A percentile compares a stretch with the other conserved stretches of the same genome.
phyloP scores from a whole-genome alignment of 2,888 invertebrate species.

The Trachelus tabidus region DNA sequence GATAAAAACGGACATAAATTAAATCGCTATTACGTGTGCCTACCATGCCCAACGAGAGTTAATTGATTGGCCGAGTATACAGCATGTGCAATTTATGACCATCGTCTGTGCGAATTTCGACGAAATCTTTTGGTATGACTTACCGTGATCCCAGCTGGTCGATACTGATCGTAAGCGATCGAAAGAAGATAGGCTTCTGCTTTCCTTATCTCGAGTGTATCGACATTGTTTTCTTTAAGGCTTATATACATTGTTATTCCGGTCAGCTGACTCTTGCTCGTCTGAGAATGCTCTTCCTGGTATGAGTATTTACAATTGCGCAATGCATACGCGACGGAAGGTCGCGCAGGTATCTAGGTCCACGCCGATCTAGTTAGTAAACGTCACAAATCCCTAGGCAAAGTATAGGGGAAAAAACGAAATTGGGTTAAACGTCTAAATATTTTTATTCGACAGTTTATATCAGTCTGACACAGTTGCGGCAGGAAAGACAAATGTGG shows the following conservation, averaged over 20 bases:
- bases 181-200: background rate
- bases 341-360: background rate
- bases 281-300: background rate
- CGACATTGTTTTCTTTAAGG: background rate
- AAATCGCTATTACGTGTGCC: conserved; percentile 41
- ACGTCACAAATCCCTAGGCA: background rate
- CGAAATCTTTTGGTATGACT: background rate
- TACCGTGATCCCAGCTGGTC: background rate
- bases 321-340: background rate
- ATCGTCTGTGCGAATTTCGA: background rate
- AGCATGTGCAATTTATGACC: background rate
- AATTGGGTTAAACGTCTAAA: background rate
- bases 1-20: conserved; percentile 46
- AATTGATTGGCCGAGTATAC: conserved; percentile 34
- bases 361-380: background rate
- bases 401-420: background rate
- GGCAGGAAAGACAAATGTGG: background rate
- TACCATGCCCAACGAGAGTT: conserved; percentile 33
- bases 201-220: background rate
- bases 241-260: background rate
- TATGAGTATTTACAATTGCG: background rate
- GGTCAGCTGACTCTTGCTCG: background rate
- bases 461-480: background rate
- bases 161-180: background rate
- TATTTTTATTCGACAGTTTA: background rate